A percentile compares a stretch with the other conserved stretches of the same genome.
These are phyloP conservation scores for Hymenopus coronatus DNA, from an alignment of 2,888 invertebrate genomes.

Conservation along the genomic window DNA sequence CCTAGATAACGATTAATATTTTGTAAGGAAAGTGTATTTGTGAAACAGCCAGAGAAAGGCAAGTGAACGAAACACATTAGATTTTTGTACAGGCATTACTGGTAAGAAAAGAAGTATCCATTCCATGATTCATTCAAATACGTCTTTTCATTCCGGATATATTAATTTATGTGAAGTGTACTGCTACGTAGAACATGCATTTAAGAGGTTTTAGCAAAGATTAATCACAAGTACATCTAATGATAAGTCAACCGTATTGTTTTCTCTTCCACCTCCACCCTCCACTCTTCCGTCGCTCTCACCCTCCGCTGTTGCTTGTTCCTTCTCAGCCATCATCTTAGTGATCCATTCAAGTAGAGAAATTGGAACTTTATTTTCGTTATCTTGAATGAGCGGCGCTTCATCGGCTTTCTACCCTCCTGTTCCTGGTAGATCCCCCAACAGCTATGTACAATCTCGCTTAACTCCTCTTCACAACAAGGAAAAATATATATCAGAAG, in stretches of 20 bases:
- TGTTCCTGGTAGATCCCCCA: background rate
- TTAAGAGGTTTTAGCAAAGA: no score
- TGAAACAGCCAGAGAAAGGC: no score
- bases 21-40: no score
- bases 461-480: background rate
- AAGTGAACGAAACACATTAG: no score
- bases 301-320: background rate
- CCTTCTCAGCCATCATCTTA: background rate
- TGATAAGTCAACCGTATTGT: background rate
- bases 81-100: no score
- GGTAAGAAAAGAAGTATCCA: no score
- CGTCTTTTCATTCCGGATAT: no score
- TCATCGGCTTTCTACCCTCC: background rate
- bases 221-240: background rate
- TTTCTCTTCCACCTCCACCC: background rate
- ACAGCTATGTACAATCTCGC: background rate
- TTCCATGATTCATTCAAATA: no score
- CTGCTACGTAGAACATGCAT: no score
- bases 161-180: no score
- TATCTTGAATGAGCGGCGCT: background rate
- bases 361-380: background rate
- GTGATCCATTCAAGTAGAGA: background rate
- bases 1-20: no score
- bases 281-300: background rate
- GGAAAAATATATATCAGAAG: background rate